Base-by-base conservation (phyloP, 2,113 vertebrate genomes). In the Isichthys henryi region DNA sequence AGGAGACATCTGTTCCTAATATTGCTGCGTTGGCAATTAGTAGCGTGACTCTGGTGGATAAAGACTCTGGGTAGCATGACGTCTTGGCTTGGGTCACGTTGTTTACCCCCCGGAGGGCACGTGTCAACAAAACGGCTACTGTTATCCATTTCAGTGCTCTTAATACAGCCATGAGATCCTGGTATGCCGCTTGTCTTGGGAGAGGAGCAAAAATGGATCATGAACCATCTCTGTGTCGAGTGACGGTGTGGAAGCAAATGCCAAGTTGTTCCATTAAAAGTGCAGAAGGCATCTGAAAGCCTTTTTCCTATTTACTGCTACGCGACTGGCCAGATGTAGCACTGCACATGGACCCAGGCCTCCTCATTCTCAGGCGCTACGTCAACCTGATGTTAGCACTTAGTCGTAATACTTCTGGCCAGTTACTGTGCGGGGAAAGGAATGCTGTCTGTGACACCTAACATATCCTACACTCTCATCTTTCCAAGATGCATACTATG, bases 1-100 rank as follows among this genome's bases (percentile, higher is more conserved):
- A 89, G 56, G 70, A 17, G 84, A 86, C 83, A 86, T 89, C 82
- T 89, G 89, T 74, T 89, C 49, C 48, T 19, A 13, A 31, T 87
- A 45, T 7, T 77, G 46, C 35, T 53, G 49, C 53, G 48, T 35
- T 80, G 87, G 84, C 48, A 39, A 45, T 87, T 49, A 86, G 31
- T 48, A 13, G 35, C 1, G 23, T 21, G 27, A 43, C 43, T 70
- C 23, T 27, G 50, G 31, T 86, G 84, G 17, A 35, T 74, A 86
- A 49, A 49, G 48, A 56, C 31, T 48, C 49, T n/a, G 48, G 89
- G 56, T 77, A n/a, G 89, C 48, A 31, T 35, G 19, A 52, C 39
- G 48, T 90, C 48, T 87, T 52, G 58, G 39, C 31, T 90, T 5
- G 35, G 50, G 88, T 58, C 6, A 89, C 43, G 27, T 43, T 27